Evolutionary conservation across 2,797 vertebrate genomes (phyloP), one percentile per base, ranked within the genome.

Genomic region (Gobio occitaniae): DNA sequence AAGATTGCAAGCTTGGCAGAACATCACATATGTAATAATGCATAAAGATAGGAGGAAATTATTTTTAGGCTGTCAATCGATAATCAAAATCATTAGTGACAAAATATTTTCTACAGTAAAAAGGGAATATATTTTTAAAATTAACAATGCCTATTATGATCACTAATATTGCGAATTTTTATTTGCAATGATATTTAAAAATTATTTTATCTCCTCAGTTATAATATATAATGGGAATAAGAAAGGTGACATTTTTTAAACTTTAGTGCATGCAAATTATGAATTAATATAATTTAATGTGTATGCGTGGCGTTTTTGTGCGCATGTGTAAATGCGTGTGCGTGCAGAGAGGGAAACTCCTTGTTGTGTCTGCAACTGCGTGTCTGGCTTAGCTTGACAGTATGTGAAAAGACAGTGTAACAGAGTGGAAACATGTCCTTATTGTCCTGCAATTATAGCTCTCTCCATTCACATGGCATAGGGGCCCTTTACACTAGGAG

Each of bases 381-480:
- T 85, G 85, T 88, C 81, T 87, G 84, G 52, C 38, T 75, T 19
- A 54, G n/a, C 79, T 44, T 86, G 89, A 88, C 80, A 72, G 12
- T 80, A 89, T 90, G 72, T 65, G 86, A 89, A 71, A 87, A 65
- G 86, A 87, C 82, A 86, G 89, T 78, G 80, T 87, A 89, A 90
- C 87, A 87, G 82, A 88, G 87, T 89, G 87, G 88, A 91, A 92
- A 90, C 84, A 61, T 85, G 61, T 86, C 87, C 52, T 86, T 83
- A 88, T 91, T 92, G 89, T 91, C 65, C 79, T 38, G 36, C 80
- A 89, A 90, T 91, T 91, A 91, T 85, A 90, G 72, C 81, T 84
- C 85, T 81, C 87, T 89, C 76, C 29, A 75, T 90, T 91, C 78
- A 87, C 69, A 87, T 86, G 80, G 78, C 59, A 29, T 83, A 50